phyloP scores from a whole-genome alignment of 2,888 invertebrate species.

The Eretmocerus hayati region DNA sequence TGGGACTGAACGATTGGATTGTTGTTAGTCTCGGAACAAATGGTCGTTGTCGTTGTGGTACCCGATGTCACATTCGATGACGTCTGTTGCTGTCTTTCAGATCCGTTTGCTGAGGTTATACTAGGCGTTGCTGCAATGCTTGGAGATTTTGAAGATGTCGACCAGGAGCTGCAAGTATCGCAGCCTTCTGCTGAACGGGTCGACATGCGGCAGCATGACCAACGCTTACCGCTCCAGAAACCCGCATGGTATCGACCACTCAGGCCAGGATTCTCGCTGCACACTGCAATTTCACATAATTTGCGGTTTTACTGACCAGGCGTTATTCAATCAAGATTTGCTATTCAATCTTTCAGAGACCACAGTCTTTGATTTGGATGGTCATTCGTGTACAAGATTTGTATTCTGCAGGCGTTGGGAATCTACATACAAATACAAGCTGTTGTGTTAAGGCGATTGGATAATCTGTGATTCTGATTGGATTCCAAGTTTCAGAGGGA shows the following conservation, averaged over 20 bases:
- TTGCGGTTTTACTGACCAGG: too few species aligned
- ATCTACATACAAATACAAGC: too few species aligned
- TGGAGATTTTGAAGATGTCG: conserved; percentile 37
- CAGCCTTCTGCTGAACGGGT: conserved; percentile 70
- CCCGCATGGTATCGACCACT: conserved; percentile 68
- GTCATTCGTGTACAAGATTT: too few species aligned
- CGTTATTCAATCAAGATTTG: too few species aligned
- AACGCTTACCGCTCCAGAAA: conserved; percentile 71
- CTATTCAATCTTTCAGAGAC: too few species aligned
- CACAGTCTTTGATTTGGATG: too few species aligned
- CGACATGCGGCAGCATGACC: conserved; percentile 77
- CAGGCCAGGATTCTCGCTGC: conserved; percentile 63
- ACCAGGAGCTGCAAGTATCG: conserved; percentile 60
- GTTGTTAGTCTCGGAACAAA: conserved; percentile 29
- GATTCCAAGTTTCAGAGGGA: too few species aligned
- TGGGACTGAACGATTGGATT: conserved; percentile 39
- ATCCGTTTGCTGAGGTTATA: conserved; percentile 20
- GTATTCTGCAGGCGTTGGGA: too few species aligned
- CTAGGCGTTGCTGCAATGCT: background rate
- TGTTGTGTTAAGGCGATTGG: too few species aligned
- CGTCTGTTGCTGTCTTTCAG: conserved; percentile 6
- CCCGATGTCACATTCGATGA: conserved; percentile 17
- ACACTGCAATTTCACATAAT: too few species aligned
- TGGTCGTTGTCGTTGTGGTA: conserved; percentile 22
- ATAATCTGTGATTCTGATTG: too few species aligned